These are phyloP conservation scores for Brachionus angularis DNA, from an alignment of 1,140 invertebrate genomes.

Conservation along the genomic window DNA sequence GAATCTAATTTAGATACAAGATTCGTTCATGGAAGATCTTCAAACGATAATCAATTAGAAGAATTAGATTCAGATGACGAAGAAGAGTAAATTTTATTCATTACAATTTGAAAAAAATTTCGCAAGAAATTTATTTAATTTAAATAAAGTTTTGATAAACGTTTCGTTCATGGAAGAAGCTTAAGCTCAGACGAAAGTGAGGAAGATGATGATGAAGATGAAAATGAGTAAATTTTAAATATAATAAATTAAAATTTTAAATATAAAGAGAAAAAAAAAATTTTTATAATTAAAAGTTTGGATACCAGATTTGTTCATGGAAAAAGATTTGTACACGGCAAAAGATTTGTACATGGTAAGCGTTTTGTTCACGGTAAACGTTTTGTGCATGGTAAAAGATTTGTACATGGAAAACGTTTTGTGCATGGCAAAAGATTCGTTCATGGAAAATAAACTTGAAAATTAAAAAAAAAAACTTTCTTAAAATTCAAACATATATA, in stretches of 20 bases:
- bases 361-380: neutral
- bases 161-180: neutral
- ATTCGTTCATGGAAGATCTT: neutral
- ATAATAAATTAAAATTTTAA: neutral
- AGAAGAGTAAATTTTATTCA: too few species aligned
- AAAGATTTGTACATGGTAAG: conserved; percentile 42
- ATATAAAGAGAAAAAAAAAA: neutral
- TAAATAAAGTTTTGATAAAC: neutral
- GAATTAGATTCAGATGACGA: neutral
- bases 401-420: conserved; percentile 36
- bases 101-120: too few species aligned
- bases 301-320: conserved; percentile 26
- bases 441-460: neutral
- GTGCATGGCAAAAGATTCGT: conserved; percentile 6
- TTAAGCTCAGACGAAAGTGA: too few species aligned
- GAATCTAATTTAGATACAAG: neutral
- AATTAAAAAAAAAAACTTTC: neutral
- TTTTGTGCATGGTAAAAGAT: conserved; percentile 42
- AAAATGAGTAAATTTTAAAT: neutral
- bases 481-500: neutral
- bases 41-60: too few species aligned
- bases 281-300: neutral
- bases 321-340: conserved; percentile 3
- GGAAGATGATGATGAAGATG: neutral
- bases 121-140: too few species aligned